Percentiles rank a stretch among this genome's conserved stretches.
phyloP scores from a whole-genome alignment of 2,113 vertebrate species.

The Sinocyclocheilus rhinocerous region DNA sequence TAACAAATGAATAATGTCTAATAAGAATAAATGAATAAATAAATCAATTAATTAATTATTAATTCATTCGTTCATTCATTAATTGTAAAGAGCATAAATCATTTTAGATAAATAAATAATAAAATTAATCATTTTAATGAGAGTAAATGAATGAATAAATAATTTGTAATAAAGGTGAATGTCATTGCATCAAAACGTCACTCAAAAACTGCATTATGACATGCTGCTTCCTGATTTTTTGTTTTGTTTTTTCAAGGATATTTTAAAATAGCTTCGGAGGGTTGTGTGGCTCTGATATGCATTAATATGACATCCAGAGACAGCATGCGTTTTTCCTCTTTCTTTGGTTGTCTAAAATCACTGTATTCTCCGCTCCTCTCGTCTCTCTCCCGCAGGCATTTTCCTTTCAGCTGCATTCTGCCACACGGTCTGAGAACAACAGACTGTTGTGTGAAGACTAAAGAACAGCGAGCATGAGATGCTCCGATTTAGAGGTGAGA shows the following conservation, averaged over 20 bases:
- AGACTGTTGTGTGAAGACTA: slow-evolving; percentile 45
- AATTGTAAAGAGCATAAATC: too few relatives aligned
- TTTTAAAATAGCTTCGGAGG: slow-evolving; percentile 15
- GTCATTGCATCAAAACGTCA: not conserved
- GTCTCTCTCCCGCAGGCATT: slow-evolving; percentile 27
- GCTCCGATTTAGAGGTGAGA: slow-evolving; percentile 43
- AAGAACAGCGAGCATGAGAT: slow-evolving; percentile 29
- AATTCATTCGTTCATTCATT: too few relatives aligned
- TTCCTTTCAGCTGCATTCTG: slow-evolving; percentile 34
- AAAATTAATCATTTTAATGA: too few relatives aligned
- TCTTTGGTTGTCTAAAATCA: not conserved
- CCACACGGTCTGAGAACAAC: slow-evolving; percentile 51
- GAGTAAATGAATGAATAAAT: too few relatives aligned
- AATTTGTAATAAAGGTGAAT: too few relatives aligned
- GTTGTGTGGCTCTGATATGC: not conserved
- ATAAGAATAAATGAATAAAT: too few relatives aligned
- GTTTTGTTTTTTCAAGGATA: not conserved
- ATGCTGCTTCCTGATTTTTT: not conserved
- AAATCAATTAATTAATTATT: too few relatives aligned
- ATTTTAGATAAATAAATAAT: too few relatives aligned
- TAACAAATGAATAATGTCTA: too few relatives aligned
- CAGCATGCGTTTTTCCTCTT: not conserved
- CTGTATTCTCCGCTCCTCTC: not conserved
- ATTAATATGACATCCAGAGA: slow-evolving; percentile 9
- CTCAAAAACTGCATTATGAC: not conserved